These are phyloP conservation scores for Cheirogaleus major DNA, from an alignment of 2,797 vertebrate species.

Conservation along the genomic window DNA sequence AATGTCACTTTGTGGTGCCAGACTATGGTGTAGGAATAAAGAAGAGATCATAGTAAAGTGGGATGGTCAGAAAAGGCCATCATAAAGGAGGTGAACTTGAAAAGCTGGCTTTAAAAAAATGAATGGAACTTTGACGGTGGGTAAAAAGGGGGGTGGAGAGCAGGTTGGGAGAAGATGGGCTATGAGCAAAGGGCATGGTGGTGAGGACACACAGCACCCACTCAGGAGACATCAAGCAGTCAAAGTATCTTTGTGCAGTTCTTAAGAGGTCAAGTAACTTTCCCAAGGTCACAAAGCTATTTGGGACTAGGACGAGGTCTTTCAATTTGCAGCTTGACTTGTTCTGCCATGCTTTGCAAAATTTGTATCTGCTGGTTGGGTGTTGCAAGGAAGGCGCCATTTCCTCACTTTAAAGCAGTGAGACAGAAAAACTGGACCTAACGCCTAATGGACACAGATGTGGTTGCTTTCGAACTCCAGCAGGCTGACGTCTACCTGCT, in stretches of 20 bases:
- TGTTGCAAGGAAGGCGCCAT: neutral
- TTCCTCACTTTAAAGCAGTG: neutral
- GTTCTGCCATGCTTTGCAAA: neutral
- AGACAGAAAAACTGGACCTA: neutral
- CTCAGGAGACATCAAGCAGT: neutral
- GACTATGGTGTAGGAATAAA: neutral
- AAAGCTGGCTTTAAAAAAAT: neutral
- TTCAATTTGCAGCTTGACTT: neutral
- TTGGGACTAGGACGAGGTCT: neutral
- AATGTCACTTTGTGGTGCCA: neutral
- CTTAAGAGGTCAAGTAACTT: neutral
- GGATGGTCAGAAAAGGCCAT: neutral
- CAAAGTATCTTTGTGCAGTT: neutral
- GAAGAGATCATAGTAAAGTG: neutral
- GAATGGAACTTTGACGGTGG: neutral
- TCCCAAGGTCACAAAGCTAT: neutral
- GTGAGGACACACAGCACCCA: neutral
- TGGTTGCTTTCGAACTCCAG: neutral
- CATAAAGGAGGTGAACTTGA: neutral
- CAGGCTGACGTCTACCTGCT: neutral
- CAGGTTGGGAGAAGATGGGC: neutral
- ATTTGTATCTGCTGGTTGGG: neutral
- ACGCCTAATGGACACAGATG: neutral
- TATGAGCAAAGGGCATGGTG: neutral
- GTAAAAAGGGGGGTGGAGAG: fast-evolving